Evolutionary conservation across 2,888 invertebrate species (phyloP).

Genomic region (Byasa hedistus): DNA sequence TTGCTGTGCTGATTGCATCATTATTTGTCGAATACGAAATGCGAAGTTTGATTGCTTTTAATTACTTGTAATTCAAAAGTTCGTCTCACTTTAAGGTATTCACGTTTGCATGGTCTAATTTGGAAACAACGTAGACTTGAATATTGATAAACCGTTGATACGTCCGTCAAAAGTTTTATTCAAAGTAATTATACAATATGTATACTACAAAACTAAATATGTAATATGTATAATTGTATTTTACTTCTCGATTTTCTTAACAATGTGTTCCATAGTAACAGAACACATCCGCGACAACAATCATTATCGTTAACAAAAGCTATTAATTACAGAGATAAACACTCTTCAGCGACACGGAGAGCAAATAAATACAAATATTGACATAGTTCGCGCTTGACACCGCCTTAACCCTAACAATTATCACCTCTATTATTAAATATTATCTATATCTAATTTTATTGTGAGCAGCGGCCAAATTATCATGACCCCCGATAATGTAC

Average conservation of each 20-base stretch:
- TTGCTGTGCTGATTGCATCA: too few relatives aligned
- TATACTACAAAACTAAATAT: too few relatives aligned
- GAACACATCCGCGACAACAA: slow-evolving; percentile 38
- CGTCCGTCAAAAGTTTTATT: too few relatives aligned
- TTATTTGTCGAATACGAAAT: too few relatives aligned
- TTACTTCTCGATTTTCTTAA: slow-evolving; percentile 16
- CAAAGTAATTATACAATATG: too few relatives aligned
- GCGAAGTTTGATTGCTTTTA: too few relatives aligned
- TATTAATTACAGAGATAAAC: slow-evolving; percentile 43
- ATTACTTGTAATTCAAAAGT: too few relatives aligned
- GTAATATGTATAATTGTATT: too few relatives aligned
- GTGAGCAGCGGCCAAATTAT: slow-evolving; percentile 38
- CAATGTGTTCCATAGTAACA: slow-evolving; percentile 42
- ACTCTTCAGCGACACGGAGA: slow-evolving; percentile 32
- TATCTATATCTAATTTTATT: slow-evolving; percentile 56
- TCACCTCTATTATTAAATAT: slow-evolving; percentile 60
- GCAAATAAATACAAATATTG: slow-evolving; percentile 67
- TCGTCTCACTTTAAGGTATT: too few relatives aligned
- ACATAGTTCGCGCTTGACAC: slow-evolving; percentile 67
- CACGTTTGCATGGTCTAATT: too few relatives aligned
- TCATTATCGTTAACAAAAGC: slow-evolving; percentile 38
- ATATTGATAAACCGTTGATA: too few relatives aligned
- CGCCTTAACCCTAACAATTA: slow-evolving; percentile 67
- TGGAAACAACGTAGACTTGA: too few relatives aligned
- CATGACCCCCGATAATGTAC: slow-evolving; percentile 33